A percentile compares a stretch with the other conserved stretches of the same genome.
phyloP scores from a whole-genome alignment of 2,797 vertebrate genomes.

The Hypotaenidia okinawae region DNA sequence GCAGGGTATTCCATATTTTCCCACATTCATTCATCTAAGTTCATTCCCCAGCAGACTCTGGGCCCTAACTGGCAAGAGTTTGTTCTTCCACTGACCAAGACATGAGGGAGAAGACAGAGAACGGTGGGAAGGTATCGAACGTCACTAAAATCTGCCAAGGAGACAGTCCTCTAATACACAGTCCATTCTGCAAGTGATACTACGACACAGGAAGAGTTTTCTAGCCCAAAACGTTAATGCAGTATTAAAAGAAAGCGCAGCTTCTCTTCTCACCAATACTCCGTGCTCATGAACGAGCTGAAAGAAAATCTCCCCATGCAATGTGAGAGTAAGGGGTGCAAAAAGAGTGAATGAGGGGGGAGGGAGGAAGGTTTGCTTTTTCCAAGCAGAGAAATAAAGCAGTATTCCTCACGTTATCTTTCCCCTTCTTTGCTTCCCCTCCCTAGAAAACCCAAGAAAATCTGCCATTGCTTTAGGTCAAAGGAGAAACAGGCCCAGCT shows the following conservation, averaged over 20 bases:
- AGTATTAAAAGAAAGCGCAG: not conserved
- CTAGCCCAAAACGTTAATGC: not conserved
- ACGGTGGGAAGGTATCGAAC: not conserved
- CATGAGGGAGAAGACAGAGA: not conserved
- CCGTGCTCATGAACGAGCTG: not conserved
- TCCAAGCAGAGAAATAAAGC: not conserved
- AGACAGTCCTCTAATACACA: not conserved
- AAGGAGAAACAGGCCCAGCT: slow-evolving; percentile 74
- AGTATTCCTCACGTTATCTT: not conserved
- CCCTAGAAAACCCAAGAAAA: slow-evolving; percentile 42
- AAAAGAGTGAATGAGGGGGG: not conserved
- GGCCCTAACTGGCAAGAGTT: not conserved
- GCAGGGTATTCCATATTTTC: not conserved
- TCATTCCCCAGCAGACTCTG: not conserved
- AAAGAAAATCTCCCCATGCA: not conserved
- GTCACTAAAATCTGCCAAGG: not conserved
- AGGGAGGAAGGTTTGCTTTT: not conserved
- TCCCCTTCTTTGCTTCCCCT: not conserved
- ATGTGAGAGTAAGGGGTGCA: not conserved
- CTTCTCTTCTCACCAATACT: not conserved
- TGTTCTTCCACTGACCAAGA: not conserved
- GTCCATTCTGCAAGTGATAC: not conserved
- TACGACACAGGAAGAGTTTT: not conserved
- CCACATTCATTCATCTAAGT: not conserved
- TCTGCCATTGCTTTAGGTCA: slow-evolving; percentile 69